Base-by-base conservation (phyloP, 2,888 invertebrate genomes). In the Spodoptera picta region DNA sequence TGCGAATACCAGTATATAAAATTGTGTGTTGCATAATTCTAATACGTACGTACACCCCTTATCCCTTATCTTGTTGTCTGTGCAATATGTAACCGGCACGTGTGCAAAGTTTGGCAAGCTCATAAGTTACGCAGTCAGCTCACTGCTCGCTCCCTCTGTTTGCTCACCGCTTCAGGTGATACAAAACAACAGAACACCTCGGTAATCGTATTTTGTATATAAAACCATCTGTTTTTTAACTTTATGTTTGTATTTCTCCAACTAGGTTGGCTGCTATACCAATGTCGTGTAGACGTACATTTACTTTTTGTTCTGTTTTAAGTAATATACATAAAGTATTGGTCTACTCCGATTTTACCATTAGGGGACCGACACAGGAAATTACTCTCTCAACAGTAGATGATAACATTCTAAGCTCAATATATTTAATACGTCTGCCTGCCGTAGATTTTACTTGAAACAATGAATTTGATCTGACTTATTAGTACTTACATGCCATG, bases 151-250 rank as follows among this genome's bases (percentile, higher is more conserved):
- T 9, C 57, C 55, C 57, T 55, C 43, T 57, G 49, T 54, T 60
- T 48, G 23, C 11, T 45, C 10, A 3, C 10, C 43, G 36, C 36
- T 69, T 49, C 62, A 50, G 56, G 56, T 62, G 54, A 60, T 52
- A 57, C 36, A 7, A 53, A 67, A 57, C 69, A 62, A 60, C 49
- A 63, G 36, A 36, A 36, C 36, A 6, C 60, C 41, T 47, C 52
- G 49, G 6, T 51, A 51, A 48, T 49, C 49, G 12, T 49, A 56
- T 19, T 50, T 52, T 52, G 51, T 14, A 7, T 55, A 44, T 55
- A 65, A 14, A 36, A 63, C 55, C 73, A 70, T 76, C 76, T 76
- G 73, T 47, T 61, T 51, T 46, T 31, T n/a, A n/a, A n/a, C n/a
- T n/a, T n/a, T n/a, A n/a, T n/a, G n/a, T n/a, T n/a, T n/a, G n/a